Base-by-base conservation (phyloP, 2,888 invertebrate species). In the Tetragonula carbonaria region DNA sequence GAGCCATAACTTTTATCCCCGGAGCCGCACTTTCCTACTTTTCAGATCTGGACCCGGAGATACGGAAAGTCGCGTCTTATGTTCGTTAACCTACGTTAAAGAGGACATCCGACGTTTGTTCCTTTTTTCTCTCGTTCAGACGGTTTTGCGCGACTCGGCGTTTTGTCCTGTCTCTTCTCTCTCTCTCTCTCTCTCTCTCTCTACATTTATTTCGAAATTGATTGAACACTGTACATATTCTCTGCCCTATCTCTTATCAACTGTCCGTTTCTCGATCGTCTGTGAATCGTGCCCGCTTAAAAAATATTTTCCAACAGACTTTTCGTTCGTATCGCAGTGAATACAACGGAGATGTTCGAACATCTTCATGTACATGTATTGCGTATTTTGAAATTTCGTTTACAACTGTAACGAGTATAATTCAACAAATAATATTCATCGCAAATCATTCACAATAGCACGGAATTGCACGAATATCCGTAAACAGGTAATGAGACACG, bases 1-100 rank as follows among this genome's bases (percentile, higher is more conserved):
- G 80, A 77, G 84, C 82, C 82, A 85, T 88, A 88, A 87, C 84
- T 88, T 87, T 80, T 79, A 82, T 68, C 77, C 85, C 77, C 78
- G 74, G 45, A 80, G 78, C 79, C 74, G 80, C 74, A 71, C 78
- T 82, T 88, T 74, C 76, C 77, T 84, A 86, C 81, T 86, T 84
- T 84, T 77, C 79, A 81, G 86, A 88, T 88, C 81, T 78, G 62
- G 84, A 82, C 16, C 71, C 75, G 74, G 45, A 76, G 86, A 86
- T 85, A 86, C n/a, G 6, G 33, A 50, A 65, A 78, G 65, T 38
- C 68, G 66, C 63, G 74, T 65, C 71, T 81, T 72, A 78, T 72
- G 84, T 87, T 89, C 86, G 86, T 88, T 88, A 89, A 83, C 86
- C 84, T 76, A 81, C 28, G 63, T 18, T 63, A 33, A 63, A 63